Evolutionary conservation across 2,797 vertebrate species (phyloP).

Genomic region (Danio kyathit): DNA sequence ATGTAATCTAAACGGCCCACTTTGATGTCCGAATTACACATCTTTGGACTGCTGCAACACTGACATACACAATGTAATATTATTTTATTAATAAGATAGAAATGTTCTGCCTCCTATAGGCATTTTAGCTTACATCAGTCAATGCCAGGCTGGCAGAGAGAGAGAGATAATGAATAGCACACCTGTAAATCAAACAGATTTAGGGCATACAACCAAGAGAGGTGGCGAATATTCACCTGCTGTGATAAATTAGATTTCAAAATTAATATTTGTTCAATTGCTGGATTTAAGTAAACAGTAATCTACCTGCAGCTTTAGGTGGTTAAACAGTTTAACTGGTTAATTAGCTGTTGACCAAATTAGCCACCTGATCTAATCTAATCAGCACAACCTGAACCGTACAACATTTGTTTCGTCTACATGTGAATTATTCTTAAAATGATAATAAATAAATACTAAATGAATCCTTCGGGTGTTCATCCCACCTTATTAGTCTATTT

Average conservation of each 20-base stretch:
- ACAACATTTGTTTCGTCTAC: background rate
- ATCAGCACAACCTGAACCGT: constrained; percentile 8
- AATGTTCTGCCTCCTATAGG: constrained; percentile 1
- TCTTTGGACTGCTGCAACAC: constrained; percentile 17
- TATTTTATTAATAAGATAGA: constrained; percentile 37
- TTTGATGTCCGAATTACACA: constrained; percentile 35
- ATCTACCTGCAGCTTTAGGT: constrained; percentile 10
- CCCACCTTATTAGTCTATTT: background rate
- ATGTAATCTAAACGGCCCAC: constrained; percentile 47
- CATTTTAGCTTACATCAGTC: constrained; percentile 19
- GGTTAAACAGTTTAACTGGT: constrained; percentile 25
- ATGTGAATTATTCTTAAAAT: background rate
- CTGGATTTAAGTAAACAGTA: constrained; percentile 32
- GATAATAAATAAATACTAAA: background rate
- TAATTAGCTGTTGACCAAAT: constrained; percentile 42
- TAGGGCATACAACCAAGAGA: constrained; percentile 15
- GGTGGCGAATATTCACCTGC: constrained; percentile 1
- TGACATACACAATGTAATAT: constrained; percentile 11
- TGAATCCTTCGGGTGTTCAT: background rate
- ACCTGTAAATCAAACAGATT: constrained; percentile 16
- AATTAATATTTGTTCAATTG: constrained; percentile 4
- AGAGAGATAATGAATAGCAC: constrained; percentile 12
- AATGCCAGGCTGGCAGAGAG: constrained; percentile 23
- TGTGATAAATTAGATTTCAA: constrained; percentile 19
- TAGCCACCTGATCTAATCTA: constrained; percentile 45